These are phyloP conservation scores for Lasioglossum marginatum DNA, from an alignment of 2,888 invertebrate genomes.

Conservation along the genomic window DNA sequence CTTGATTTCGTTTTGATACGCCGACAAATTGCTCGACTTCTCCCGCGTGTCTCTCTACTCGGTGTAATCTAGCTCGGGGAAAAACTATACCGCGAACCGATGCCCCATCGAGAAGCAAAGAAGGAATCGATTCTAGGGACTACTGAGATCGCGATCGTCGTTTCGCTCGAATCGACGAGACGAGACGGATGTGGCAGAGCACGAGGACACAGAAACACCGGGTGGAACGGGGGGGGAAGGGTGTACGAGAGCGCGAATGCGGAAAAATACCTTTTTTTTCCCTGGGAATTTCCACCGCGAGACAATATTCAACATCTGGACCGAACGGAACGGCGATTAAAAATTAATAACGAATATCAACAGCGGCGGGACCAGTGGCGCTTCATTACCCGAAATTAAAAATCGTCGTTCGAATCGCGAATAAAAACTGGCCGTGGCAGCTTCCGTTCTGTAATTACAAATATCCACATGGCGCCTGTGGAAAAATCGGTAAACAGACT, in stretches of 20 bases:
- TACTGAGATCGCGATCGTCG: not conserved
- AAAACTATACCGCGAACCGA: conserved; percentile 14
- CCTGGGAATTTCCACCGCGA: conserved; percentile 70
- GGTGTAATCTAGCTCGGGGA: conserved; percentile 48
- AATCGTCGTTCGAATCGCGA: conserved; percentile 77
- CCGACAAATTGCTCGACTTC: conserved; percentile 79
- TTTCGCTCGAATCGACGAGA: not conserved
- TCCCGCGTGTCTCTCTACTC: conserved; percentile 55
- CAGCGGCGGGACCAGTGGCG: conserved; percentile 75
- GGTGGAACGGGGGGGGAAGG: too few relatives aligned
- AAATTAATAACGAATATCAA: conserved; percentile 84
- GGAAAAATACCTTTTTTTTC: conserved; percentile 63
- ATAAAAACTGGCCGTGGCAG: conserved; percentile 74
- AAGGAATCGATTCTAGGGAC: not conserved
- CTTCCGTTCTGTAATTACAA: conserved; percentile 81
- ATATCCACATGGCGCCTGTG: conserved; percentile 79
- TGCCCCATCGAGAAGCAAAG: not conserved
- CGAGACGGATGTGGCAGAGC: not conserved
- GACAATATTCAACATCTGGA: conserved; percentile 73
- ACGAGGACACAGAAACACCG: not conserved
- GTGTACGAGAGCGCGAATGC: not conserved
- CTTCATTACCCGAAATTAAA: conserved; percentile 82
- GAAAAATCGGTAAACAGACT: conserved; percentile 79
- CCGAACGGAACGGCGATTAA: conserved; percentile 78
- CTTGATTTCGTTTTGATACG: conserved; percentile 84